These are phyloP conservation scores for Chymomyza amoena DNA, from an alignment of 2,888 invertebrate genomes.

Conservation along the genomic window DNA sequence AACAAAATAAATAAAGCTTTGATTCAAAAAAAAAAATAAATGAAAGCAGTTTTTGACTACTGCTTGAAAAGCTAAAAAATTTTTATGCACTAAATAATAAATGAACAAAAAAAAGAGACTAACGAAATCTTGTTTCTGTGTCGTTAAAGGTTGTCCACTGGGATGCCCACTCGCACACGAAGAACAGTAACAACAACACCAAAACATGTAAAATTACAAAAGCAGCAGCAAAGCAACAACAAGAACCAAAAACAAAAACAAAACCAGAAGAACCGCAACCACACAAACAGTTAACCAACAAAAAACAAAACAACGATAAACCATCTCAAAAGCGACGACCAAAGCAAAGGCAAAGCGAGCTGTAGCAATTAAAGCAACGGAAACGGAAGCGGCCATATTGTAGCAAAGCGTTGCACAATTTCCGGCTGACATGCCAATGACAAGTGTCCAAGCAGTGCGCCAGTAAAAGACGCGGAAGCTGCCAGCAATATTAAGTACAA, in stretches of 20 bases:
- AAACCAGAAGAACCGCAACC: background rate
- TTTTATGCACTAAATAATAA: conserved; percentile 27
- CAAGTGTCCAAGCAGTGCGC: conserved; percentile 5
- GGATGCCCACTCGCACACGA: conserved; percentile 71
- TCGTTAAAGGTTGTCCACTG: conserved; percentile 82
- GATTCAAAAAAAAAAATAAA: conserved; percentile 21
- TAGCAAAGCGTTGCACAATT: conserved; percentile 37
- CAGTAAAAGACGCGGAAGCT: background rate
- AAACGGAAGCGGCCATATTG: conserved; percentile 49
- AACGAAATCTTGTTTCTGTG: conserved; percentile 81
- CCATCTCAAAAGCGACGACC: conserved; percentile 24
- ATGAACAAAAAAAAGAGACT: conserved; percentile 58
- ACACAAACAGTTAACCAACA: conserved; percentile 29
- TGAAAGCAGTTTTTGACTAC: conserved; percentile 9
- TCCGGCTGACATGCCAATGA: conserved; percentile 47
- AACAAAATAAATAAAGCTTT: conserved; percentile 20
- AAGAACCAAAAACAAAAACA: conserved; percentile 7
- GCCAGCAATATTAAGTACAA: conserved; percentile 27
- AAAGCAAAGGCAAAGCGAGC: conserved; percentile 6
- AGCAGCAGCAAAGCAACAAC: conserved; percentile 28
- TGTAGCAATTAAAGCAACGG: conserved; percentile 26
- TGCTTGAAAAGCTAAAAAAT: conserved; percentile 6
- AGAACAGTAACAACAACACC: conserved; percentile 47
- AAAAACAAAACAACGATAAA: conserved; percentile 30
- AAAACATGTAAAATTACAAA: conserved; percentile 41